Base-by-base conservation (phyloP, 1,140 invertebrate species). In the Limonius californicus region DNA sequence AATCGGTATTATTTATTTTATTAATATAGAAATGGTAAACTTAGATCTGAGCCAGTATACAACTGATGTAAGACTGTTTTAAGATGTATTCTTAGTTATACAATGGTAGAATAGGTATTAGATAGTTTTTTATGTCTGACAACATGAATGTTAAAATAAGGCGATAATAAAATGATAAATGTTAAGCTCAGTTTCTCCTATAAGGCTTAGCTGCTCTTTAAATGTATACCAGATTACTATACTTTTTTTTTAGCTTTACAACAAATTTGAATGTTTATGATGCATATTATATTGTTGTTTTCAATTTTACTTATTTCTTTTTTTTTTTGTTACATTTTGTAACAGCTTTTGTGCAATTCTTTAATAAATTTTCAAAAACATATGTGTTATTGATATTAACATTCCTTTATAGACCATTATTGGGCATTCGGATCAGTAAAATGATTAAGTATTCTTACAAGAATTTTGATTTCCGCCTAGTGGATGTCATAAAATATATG, bases 31-130 rank as follows among this genome's bases (percentile, higher is more conserved):
- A 50, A 4, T 18, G 16, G 16, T 50, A 50, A 11, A 50, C 14
- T 2, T 45, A 45, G 42, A 45, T 50, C 45, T 50, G 45, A 50
- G 45, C 45, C 45, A 50, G 45, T 50, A 50, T 50, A 50, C 45
- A 50, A 50, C 16, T 50, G 20, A 50, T 50, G 42, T 50, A 50
- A 50, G 45, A 50, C 45, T 50, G 45, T 50, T 50, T 50, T 12
- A 19, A 50, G 8, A 50, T 50, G 45, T 50, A 50, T 50, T 50
- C 20, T 50, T 50, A 50, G 15, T 50, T 50, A 19, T 50, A 21
- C 14, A 50, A 50, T 21, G 7, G n/a, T 50, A 50, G 45, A 18
- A 39, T 39, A 39, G n/a, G 35, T 39, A 39, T 27, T 27, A 27
- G 35, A 2, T 39, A 39, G 35, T 39, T 39, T 39, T 39, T 12